These are phyloP conservation scores for Carcharodon carcharias DNA, from an alignment of 2,797 vertebrate species.

Conservation along the genomic window DNA sequence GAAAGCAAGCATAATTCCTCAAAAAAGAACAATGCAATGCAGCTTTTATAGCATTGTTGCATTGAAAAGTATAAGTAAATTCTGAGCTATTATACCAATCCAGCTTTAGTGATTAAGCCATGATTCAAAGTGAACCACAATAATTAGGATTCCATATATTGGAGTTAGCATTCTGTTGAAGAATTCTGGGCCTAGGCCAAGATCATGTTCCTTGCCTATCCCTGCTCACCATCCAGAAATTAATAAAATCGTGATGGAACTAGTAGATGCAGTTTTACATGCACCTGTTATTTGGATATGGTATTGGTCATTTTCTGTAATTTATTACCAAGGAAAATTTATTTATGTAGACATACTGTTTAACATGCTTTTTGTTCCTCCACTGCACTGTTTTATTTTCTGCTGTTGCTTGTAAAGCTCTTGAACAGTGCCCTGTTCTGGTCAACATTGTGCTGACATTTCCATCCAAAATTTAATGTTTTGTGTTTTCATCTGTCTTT, in stretches of 20 bases:
- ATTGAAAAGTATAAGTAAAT: neutral
- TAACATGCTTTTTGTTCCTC: neutral
- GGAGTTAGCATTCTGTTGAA: neutral
- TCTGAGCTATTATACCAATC: neutral
- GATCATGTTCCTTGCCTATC: too few species aligned
- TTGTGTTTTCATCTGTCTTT: neutral
- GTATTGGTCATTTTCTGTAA: neutral
- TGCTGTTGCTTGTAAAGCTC: neutral
- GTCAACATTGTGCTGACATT: neutral
- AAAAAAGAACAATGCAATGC: neutral
- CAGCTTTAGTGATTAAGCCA: neutral
- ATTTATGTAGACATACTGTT: too few species aligned
- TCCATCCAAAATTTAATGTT: neutral
- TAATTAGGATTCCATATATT: neutral
- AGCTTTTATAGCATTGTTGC: neutral
- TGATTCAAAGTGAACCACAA: neutral
- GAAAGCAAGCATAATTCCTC: neutral
- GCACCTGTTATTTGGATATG: neutral
- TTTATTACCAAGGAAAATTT: neutral
- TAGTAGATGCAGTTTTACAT: neutral
- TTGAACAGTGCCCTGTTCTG: neutral
- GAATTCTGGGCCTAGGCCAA: neutral
- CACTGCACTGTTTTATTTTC: neutral
- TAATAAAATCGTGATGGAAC: too few species aligned
- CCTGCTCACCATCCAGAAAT: too few species aligned